A percentile compares a stretch with the other conserved stretches of the same genome.
Conservation (phyloP, 2,888 invertebrate genomes). For the Hirtodrosophila alboralis region DNA sequence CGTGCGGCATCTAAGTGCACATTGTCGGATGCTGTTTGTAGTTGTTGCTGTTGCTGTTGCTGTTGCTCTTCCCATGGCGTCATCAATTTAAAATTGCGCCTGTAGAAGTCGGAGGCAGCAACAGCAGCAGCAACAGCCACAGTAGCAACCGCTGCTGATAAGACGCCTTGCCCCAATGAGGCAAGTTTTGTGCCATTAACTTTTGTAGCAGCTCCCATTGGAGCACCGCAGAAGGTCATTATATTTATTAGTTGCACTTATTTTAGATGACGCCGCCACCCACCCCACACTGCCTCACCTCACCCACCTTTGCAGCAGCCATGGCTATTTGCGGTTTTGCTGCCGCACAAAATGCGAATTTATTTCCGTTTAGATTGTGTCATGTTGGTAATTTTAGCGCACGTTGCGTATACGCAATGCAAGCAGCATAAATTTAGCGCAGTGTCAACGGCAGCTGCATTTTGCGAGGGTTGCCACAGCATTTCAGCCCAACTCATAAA, state of each 20-base stretch:
- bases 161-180: slow-evolving; percentile 38
- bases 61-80: slow-evolving; percentile 63
- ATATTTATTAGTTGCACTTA: slow-evolving; percentile 66
- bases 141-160: slow-evolving; percentile 37
- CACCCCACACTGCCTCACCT: slow-evolving; percentile 1
- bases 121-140: slow-evolving; percentile 7
- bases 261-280: slow-evolving; percentile 44
- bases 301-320: background rate
- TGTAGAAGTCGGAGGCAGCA: slow-evolving; percentile 8
- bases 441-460: slow-evolving; percentile 43
- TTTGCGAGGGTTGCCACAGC: slow-evolving; percentile 14
- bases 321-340: slow-evolving; percentile 56
- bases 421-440: slow-evolving; percentile 38
- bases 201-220: slow-evolving; percentile 19
- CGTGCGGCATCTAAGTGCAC: slow-evolving; percentile 37
- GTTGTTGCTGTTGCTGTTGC: slow-evolving; percentile 13
- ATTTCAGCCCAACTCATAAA: slow-evolving; percentile 39
- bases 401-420: slow-evolving; percentile 70
- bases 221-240: slow-evolving; percentile 65
- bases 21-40: slow-evolving; percentile 5
- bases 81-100: slow-evolving; percentile 67
- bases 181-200: slow-evolving; percentile 54
- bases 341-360: slow-evolving; percentile 61
- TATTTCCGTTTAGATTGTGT: slow-evolving; percentile 80
- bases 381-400: slow-evolving; percentile 72